Percentiles rank a stretch among this genome's conserved stretches.
These are phyloP conservation scores for Actenoides lindsayi DNA, from an alignment of 2,113 vertebrate genomes.

Conservation along the genomic window DNA sequence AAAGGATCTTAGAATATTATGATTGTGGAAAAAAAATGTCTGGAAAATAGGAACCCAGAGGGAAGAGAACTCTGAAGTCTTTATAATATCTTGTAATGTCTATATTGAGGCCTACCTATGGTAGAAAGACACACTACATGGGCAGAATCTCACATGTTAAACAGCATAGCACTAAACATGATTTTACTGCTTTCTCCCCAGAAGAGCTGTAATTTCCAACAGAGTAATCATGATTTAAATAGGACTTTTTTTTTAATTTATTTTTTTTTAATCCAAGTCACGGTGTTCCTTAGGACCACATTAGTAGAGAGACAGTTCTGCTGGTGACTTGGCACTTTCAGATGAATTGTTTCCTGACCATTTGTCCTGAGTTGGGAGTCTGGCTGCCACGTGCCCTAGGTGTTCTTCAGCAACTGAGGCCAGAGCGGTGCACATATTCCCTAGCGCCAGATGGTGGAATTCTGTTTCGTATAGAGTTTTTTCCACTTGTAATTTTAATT, in stretches of 20 bases:
- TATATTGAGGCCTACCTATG: background rate
- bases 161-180: background rate
- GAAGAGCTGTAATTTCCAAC: background rate
- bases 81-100: background rate
- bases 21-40: background rate
- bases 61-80: background rate
- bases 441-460: background rate
- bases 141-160: background rate
- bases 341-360: background rate
- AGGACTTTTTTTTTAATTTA: background rate
- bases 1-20: background rate
- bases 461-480: background rate
- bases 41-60: background rate
- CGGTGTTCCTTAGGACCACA: background rate
- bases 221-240: background rate
- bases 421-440: background rate
- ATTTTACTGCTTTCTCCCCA: background rate
- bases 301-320: background rate
- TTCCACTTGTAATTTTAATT: background rate
- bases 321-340: background rate
- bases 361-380: background rate
- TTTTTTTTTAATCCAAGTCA: too few species aligned
- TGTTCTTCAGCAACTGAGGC: background rate
- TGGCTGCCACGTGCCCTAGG: background rate
- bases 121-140: background rate